Evolutionary conservation across 2,113 vertebrate species (phyloP).

Genomic region (Myiopsitta monachus): DNA sequence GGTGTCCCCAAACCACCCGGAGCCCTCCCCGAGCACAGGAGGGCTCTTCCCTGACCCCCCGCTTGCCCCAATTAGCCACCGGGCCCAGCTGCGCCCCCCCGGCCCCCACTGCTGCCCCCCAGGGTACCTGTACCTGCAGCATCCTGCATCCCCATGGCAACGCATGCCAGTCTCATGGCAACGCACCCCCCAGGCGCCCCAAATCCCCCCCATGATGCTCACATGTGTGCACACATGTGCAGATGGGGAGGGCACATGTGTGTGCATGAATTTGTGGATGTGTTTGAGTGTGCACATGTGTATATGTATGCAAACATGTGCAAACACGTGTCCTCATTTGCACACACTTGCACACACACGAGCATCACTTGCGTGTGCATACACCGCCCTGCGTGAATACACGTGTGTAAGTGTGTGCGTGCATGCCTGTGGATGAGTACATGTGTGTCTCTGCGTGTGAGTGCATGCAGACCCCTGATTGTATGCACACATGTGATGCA

Average conservation of each 20-base stretch:
- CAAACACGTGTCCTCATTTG: background rate
- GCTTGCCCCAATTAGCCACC: background rate
- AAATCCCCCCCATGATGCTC: background rate
- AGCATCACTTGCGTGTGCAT: background rate
- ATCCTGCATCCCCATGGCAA: background rate
- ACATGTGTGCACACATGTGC: too few species aligned
- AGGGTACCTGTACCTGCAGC: background rate
- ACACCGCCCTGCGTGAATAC: background rate
- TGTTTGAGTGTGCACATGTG: background rate
- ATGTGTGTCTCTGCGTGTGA: too few species aligned
- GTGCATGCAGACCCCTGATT: background rate
- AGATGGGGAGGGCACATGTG: background rate
- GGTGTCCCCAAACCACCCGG: background rate
- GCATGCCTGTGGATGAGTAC: background rate
- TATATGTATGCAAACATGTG: background rate
- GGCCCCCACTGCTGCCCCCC: background rate
- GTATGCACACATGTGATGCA: background rate
- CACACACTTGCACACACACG: too few species aligned
- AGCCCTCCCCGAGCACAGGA: background rate
- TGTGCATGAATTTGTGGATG: background rate
- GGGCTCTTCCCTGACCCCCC: background rate
- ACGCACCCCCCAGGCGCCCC: background rate
- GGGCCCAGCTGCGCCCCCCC: conserved; percentile 10
- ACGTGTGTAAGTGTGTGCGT: background rate
- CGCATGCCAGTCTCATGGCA: background rate